Evolutionary conservation across 1,140 invertebrate genomes (phyloP).

Genomic region (Ctenoplectra terminalis): DNA sequence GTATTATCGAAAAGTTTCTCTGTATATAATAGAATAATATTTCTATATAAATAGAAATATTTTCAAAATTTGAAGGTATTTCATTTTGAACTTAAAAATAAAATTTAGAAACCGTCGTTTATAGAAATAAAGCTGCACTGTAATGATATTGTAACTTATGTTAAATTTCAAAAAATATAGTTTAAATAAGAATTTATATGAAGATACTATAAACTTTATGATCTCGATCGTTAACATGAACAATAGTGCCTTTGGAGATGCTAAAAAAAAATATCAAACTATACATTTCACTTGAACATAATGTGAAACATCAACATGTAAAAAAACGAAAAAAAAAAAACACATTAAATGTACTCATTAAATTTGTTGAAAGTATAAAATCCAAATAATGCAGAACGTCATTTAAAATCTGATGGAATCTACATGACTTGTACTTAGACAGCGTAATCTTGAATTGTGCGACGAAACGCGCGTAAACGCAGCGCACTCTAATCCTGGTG

Average conservation of each 20-base stretch:
- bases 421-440: conserved; percentile 51
- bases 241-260: background rate
- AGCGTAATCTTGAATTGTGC: conserved; percentile 60
- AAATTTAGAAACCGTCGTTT: no score
- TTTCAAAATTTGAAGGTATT: no score
- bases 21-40: background rate
- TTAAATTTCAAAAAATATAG: no score
- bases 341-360: background rate
- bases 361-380: background rate
- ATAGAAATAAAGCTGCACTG: no score
- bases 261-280: background rate
- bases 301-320: background rate
- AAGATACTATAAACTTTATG: background rate
- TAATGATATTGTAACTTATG: no score
- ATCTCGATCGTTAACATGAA: background rate
- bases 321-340: background rate
- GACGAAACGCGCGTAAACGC: conserved; percentile 72
- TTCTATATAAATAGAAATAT: background rate
- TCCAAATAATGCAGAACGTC: conserved; percentile 38
- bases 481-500: conserved; percentile 67
- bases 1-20: no score
- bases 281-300: background rate
- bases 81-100: no score
- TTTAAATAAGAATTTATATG: accelerated
- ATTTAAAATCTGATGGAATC: conserved; percentile 43